Conservation (phyloP, 1,140 invertebrate genomes). For the Magallana gigas region DNA sequence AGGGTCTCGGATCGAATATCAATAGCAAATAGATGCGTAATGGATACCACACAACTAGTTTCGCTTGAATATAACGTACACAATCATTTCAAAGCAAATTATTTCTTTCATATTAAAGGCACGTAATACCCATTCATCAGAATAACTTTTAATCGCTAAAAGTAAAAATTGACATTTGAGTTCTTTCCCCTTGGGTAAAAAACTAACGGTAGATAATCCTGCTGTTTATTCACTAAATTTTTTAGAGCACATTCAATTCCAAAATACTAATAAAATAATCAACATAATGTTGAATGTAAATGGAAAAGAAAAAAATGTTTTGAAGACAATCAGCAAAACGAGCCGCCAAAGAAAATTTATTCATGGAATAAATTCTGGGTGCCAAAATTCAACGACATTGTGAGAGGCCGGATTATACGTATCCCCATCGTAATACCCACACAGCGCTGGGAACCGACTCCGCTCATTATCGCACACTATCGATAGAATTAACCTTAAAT, state of each 20-base stretch:
- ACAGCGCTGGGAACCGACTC: background rate
- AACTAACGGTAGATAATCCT: too few species aligned
- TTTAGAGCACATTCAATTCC: too few species aligned
- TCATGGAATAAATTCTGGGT: too few species aligned
- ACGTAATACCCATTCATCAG: background rate
- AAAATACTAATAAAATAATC: too few species aligned
- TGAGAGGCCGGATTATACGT: background rate
- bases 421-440: background rate
- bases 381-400: background rate
- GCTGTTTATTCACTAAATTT: too few species aligned
- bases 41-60: constrained; percentile 35
- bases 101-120: constrained; percentile 6
- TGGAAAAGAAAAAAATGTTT: too few species aligned
- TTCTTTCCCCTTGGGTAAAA: background rate
- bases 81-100: constrained; percentile 31
- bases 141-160: background rate
- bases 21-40: constrained; percentile 31
- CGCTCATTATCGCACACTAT: constrained; percentile 21
- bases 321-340: too few species aligned
- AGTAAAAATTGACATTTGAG: background rate
- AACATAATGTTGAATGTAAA: too few species aligned
- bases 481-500: constrained; percentile 36
- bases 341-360: too few species aligned
- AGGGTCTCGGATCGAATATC: constrained; percentile 17
- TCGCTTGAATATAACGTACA: constrained; percentile 31